phyloP scores from a whole-genome alignment of 2,888 invertebrate species.

The Clunio marinus region DNA sequence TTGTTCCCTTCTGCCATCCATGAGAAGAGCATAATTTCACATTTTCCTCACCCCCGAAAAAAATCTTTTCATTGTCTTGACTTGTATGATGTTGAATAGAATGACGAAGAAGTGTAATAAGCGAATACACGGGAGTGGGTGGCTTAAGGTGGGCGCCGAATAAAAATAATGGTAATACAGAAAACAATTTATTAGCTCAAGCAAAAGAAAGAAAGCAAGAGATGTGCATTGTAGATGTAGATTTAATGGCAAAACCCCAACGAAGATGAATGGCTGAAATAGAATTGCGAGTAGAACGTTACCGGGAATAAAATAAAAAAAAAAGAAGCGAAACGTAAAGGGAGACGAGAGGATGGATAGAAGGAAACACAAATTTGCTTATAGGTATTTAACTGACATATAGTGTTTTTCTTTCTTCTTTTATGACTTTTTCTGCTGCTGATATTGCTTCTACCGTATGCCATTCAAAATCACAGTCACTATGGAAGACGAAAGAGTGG shows the following conservation, averaged over 20 bases:
- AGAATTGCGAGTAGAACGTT: slow-evolving; percentile 7
- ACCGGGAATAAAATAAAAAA: background rate
- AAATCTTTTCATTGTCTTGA: background rate
- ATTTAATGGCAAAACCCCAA: slow-evolving; percentile 39
- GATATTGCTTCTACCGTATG: background rate
- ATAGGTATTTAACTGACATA: slow-evolving; percentile 39
- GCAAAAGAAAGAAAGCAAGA: slow-evolving; percentile 3
- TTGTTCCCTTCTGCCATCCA: background rate
- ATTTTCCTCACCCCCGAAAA: background rate
- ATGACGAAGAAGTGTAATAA: background rate
- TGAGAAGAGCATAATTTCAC: background rate
- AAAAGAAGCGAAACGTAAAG: background rate
- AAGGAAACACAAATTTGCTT: slow-evolving; percentile 35
- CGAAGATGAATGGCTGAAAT: slow-evolving; percentile 38
- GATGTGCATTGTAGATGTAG: slow-evolving; percentile 37
- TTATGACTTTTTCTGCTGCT: slow-evolving; percentile 38
- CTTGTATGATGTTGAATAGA: background rate
- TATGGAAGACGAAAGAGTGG: background rate
- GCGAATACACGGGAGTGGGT: background rate
- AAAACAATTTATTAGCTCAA: slow-evolving; percentile 38
- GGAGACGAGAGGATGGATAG: background rate
- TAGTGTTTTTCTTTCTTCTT: slow-evolving; percentile 32
- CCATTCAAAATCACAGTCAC: slow-evolving; percentile 17
- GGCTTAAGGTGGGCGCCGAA: slow-evolving; percentile 5
- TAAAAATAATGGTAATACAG: slow-evolving; percentile 16